These are phyloP conservation scores for Ameiurus melas DNA, from an alignment of 2,113 vertebrate species.

Conservation along the genomic window DNA sequence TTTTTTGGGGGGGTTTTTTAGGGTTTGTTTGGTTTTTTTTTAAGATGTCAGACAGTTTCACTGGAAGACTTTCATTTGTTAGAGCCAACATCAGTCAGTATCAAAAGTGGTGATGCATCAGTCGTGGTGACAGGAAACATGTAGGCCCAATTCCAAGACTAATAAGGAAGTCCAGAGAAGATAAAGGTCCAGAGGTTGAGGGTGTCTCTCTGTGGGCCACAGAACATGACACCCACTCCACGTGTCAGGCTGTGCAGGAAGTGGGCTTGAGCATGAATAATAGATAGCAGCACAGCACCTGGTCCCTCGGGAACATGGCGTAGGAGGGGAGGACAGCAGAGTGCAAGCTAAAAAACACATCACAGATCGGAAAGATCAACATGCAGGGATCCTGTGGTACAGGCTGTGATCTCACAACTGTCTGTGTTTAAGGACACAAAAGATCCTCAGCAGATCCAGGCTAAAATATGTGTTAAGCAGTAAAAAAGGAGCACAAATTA, in stretches of 20 bases:
- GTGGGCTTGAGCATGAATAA: conserved; percentile 64
- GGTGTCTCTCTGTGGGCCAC: neutral
- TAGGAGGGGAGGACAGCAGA: conserved; percentile 30
- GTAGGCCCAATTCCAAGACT: conserved; percentile 4
- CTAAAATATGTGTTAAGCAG: neutral
- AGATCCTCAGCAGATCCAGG: conserved; percentile 5
- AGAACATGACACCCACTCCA: conserved; percentile 58
- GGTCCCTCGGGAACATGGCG: conserved; percentile 23
- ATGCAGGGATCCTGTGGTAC: conserved; percentile 23
- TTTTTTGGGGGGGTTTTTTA: too few relatives aligned
- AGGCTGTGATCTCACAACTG: neutral
- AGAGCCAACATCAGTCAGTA: neutral
- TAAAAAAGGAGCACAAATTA: neutral
- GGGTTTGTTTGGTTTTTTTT: neutral
- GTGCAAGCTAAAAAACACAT: conserved; percentile 38
- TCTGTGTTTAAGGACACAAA: conserved; percentile 4
- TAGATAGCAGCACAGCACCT: conserved; percentile 50
- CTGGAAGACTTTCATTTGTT: neutral
- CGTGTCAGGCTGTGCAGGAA: conserved; percentile 57
- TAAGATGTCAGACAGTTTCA: neutral
- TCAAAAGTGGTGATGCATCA: neutral
- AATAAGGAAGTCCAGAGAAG: conserved; percentile 1
- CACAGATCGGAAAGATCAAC: conserved; percentile 41
- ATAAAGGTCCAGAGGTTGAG: conserved; percentile 4
- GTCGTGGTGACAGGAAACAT: conserved; percentile 6